Conservation (phyloP, 2,888 invertebrate genomes). For the Aphrophora alni region DNA sequence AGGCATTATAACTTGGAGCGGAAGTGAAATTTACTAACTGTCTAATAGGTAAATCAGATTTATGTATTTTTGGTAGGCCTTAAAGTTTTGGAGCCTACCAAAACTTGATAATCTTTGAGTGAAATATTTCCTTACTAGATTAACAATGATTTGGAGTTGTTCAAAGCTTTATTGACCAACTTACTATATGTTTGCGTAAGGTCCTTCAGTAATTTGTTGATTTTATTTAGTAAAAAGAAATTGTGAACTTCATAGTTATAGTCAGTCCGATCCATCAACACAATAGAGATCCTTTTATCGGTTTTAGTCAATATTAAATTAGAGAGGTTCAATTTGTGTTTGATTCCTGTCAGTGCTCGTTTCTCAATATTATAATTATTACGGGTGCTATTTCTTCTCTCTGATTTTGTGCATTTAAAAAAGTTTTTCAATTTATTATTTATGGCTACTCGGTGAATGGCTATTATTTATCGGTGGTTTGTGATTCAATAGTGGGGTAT, state of each 20-base stretch:
- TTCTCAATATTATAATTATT: too few relatives aligned
- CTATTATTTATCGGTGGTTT: too few relatives aligned
- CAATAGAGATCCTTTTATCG: constrained; percentile 16
- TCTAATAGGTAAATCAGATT: constrained; percentile 9
- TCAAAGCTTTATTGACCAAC: not conserved
- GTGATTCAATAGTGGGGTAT: too few relatives aligned
- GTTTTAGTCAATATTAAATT: constrained; percentile 11
- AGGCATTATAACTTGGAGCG: not conserved
- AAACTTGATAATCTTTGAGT: not conserved
- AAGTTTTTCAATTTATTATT: too few relatives aligned
- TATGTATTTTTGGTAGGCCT: constrained; percentile 16
- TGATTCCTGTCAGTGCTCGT: too few relatives aligned
- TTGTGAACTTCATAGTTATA: not conserved
- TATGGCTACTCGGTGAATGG: too few relatives aligned
- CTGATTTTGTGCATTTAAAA: too few relatives aligned
- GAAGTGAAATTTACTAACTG: constrained; percentile 10
- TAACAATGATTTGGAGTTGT: not conserved
- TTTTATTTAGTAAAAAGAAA: not conserved
- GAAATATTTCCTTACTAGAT: not conserved
- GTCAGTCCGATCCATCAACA: constrained; percentile 12
- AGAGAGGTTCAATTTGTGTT: not conserved
- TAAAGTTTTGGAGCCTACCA: not conserved
- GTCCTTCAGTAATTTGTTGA: not conserved
- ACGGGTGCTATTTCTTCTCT: too few relatives aligned
- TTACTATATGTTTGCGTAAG: not conserved